A percentile compares a stretch with the other conserved stretches of the same genome.
These are phyloP conservation scores for Actinia equina DNA, from an alignment of 64 coral and sea anemone genomes.

Conservation along the genomic window DNA sequence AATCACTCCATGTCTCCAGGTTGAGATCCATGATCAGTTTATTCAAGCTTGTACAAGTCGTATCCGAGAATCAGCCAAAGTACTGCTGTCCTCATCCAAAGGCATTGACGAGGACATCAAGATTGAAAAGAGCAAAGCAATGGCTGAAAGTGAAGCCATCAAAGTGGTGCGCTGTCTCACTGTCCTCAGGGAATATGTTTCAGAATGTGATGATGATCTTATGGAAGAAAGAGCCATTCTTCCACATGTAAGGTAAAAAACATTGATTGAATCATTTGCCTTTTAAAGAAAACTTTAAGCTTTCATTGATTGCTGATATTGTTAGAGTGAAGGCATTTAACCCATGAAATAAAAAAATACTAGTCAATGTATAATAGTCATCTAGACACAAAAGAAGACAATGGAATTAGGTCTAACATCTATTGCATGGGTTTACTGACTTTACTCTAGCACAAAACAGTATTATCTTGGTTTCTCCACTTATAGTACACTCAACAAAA, in stretches of 20 bases:
- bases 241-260: conserved; percentile 82
- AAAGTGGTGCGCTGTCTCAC: conserved; percentile 92
- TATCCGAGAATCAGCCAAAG: conserved; percentile 74
- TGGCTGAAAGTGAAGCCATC: conserved; percentile 67
- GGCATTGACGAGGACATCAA: conserved; percentile 56
- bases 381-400: too few relatives aligned
- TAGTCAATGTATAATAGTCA: too few relatives aligned
- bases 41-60: conserved; percentile 85
- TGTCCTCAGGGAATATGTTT: conserved; percentile 91
- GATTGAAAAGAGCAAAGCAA: conserved; percentile 21
- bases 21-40: conserved; percentile 96
- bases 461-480: too few relatives aligned
- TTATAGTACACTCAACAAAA: too few relatives aligned
- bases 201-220: conserved; percentile 98
- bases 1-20: conserved; percentile 20
- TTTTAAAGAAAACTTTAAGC: too few relatives aligned
- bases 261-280: too few relatives aligned
- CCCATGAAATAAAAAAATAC: too few relatives aligned
- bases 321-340: too few relatives aligned
- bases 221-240: conserved; percentile 88
- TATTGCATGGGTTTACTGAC: too few relatives aligned
- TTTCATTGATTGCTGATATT: too few relatives aligned
- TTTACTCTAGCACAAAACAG: too few relatives aligned
- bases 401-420: too few relatives aligned
- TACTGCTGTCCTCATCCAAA: conserved; percentile 47